These are phyloP conservation scores for Apoda limacodes DNA, from an alignment of 2,888 invertebrate genomes.

Conservation along the genomic window DNA sequence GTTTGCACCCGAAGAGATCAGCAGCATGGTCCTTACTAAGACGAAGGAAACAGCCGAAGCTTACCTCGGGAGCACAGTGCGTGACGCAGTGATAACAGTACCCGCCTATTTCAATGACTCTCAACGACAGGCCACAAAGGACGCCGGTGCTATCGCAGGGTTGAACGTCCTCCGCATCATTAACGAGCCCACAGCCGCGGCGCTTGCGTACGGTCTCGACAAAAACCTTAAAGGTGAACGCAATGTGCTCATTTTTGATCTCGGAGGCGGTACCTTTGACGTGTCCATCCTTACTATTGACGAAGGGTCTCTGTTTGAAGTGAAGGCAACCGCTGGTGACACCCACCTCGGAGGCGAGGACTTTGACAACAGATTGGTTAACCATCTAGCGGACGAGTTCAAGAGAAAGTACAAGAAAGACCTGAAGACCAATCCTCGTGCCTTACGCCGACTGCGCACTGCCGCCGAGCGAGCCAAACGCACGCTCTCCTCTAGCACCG, in stretches of 20 bases:
- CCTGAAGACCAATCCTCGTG: too few relatives aligned
- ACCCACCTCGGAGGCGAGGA: too few relatives aligned
- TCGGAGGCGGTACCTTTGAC: too few relatives aligned
- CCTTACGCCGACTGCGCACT: conserved; percentile 76
- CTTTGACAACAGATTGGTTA: too few relatives aligned
- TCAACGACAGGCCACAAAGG: conserved; percentile 76
- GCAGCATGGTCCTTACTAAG: conserved; percentile 81
- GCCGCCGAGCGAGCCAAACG: conserved; percentile 84
- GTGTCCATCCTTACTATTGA: too few relatives aligned
- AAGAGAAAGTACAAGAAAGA: too few relatives aligned
- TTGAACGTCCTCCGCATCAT: conserved; percentile 79
- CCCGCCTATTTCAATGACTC: conserved; percentile 77
- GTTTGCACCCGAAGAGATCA: conserved; percentile 76
- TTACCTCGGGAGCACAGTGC: conserved; percentile 72
- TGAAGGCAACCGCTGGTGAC: too few relatives aligned
- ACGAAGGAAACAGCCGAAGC: too few relatives aligned
- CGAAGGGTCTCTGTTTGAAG: too few relatives aligned
- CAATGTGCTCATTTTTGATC: too few relatives aligned
- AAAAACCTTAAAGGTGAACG: conserved; percentile 64
- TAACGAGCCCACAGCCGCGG: conserved; percentile 77
- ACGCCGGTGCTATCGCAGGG: conserved; percentile 75
- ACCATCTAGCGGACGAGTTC: too few relatives aligned
- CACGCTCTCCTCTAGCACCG: conserved; percentile 80
- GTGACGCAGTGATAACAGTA: conserved; percentile 76
- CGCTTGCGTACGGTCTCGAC: too few relatives aligned